Conservation (phyloP, 2,888 invertebrate species). For the Agrenia bidenticulata region DNA sequence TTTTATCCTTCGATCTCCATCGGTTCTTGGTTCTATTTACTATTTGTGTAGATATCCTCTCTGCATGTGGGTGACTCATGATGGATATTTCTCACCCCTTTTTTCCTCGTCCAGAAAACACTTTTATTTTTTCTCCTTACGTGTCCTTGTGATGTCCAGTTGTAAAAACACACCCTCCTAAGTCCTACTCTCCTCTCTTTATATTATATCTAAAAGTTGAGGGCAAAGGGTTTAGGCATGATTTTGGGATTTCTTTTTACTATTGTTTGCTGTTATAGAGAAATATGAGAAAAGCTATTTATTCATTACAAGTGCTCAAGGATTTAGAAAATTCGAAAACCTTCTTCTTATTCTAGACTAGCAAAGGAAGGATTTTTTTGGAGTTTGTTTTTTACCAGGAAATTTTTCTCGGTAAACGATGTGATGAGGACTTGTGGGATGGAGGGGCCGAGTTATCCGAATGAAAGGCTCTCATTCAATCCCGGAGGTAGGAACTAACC, state of each 20-base stretch:
- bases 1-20: conserved; percentile 15
- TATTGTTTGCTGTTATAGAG: background rate
- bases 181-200: background rate
- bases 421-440: background rate
- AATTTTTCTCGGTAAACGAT: background rate
- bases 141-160: conserved; percentile 24
- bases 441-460: background rate
- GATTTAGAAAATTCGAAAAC: background rate
- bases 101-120: conserved; percentile 8
- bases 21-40: background rate
- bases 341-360: background rate
- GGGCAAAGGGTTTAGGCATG: conserved; percentile 13
- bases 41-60: conserved; percentile 7
- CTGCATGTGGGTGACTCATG: conserved; percentile 25
- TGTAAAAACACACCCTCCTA: conserved; percentile 15
- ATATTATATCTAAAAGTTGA: background rate
- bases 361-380: background rate
- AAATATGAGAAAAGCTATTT: background rate
- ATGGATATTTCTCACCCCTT: conserved; percentile 20
- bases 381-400: background rate
- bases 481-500: conserved; percentile 6
- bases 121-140: conserved; percentile 19
- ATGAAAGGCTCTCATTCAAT: background rate
- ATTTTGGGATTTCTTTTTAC: conserved; percentile 17
- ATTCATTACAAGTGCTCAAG: conserved; percentile 1